Conservation (phyloP, 2,113 vertebrate species). For the Equus przewalskii region DNA sequence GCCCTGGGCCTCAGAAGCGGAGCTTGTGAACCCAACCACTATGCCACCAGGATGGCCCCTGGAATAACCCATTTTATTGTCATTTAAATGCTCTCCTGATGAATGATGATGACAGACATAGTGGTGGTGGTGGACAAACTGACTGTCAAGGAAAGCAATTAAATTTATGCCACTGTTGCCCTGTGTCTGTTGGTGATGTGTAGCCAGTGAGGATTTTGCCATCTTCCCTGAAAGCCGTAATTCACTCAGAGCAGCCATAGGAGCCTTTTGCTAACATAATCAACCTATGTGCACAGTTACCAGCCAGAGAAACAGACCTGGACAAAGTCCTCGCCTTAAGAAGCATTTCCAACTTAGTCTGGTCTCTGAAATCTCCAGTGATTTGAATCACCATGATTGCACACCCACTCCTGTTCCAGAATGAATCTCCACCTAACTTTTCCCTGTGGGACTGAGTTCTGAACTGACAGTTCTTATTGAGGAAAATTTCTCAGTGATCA, state of each 20-base stretch:
- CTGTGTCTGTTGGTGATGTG: background rate
- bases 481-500: slow-evolving; percentile 58
- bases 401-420: background rate
- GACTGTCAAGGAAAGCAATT: background rate
- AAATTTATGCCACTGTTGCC: background rate
- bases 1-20: too few species aligned
- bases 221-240: slow-evolving; percentile 1
- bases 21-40: too few species aligned
- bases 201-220: background rate
- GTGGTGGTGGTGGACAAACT: background rate
- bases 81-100: background rate
- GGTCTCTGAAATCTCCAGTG: background rate
- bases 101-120: background rate
- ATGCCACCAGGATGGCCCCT: too few species aligned
- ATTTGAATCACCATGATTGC: background rate
- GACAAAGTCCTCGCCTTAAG: background rate
- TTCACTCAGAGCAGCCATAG: background rate
- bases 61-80: background rate
- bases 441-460: slow-evolving; percentile 28
- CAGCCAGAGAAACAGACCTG: slow-evolving; percentile 26
- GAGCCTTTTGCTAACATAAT: background rate
- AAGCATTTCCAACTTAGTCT: background rate
- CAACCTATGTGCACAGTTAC: background rate
- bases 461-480: slow-evolving; percentile 55
- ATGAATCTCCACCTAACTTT: background rate